phyloP scores from a whole-genome alignment of 2,113 vertebrate genomes.

The Cinclus mexicanus region DNA sequence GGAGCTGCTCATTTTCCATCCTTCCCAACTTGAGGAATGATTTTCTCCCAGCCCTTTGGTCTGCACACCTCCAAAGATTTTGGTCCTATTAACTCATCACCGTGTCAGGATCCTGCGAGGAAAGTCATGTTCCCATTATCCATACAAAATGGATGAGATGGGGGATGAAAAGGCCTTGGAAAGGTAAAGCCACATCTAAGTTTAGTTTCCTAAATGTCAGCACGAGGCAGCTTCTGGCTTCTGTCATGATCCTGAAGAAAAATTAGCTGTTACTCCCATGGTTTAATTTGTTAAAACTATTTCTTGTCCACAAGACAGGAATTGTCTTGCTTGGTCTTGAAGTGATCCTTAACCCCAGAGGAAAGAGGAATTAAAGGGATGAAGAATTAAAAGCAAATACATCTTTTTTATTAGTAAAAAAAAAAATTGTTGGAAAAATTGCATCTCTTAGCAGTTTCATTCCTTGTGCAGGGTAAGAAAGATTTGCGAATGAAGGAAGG shows the following conservation, averaged over 20 bases:
- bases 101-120: background rate
- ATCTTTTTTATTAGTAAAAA: background rate
- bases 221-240: constrained; percentile 33
- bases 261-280: background rate
- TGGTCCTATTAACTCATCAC: background rate
- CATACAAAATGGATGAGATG: constrained; percentile 10
- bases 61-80: background rate
- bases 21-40: background rate
- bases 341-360: background rate
- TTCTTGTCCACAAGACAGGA: constrained; percentile 3
- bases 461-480: background rate
- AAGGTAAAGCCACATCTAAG: background rate
- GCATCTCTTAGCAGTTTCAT: background rate
- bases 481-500: background rate
- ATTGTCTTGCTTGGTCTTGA: background rate
- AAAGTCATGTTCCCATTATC: background rate
- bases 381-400: background rate
- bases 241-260: constrained; percentile 28
- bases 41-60: background rate
- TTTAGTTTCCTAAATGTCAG: constrained; percentile 32
- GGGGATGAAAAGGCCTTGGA: constrained; percentile 44
- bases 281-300: constrained; percentile 8
- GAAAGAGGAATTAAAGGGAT: background rate
- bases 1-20: background rate
- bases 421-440: background rate